A percentile compares a stretch with the other conserved stretches of the same genome.
Conservation (phyloP, 2,888 invertebrate genomes). For the Pristionchus entomophagus region DNA sequence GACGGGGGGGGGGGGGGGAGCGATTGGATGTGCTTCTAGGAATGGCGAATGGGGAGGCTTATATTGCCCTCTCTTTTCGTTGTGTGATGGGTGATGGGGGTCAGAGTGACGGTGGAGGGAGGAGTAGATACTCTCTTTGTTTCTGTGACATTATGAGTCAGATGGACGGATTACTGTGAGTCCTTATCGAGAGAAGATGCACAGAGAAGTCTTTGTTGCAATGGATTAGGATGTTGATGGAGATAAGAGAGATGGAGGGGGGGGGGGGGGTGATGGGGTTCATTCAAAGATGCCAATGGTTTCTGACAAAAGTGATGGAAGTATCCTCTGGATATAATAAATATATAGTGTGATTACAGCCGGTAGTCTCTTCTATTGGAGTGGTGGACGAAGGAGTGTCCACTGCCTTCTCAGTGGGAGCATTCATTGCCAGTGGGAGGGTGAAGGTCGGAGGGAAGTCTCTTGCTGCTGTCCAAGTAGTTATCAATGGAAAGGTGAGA, state of each 20-base stretch:
- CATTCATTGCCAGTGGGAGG: conserved; percentile 56
- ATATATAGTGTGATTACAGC: conserved; percentile 16
- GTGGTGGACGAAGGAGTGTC: conserved; percentile 9
- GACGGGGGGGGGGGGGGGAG: neutral
- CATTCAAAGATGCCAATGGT: neutral
- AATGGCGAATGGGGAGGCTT: conserved; percentile 4
- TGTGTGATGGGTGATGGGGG: neutral
- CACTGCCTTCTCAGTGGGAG: conserved; percentile 56
- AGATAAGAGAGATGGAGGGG: neutral
- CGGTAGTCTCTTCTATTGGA: neutral
- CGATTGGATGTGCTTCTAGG: neutral
- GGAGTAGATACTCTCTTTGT: neutral
- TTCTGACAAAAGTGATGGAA: neutral
- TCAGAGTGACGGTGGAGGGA: neutral
- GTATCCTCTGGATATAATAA: neutral
- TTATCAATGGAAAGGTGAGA: conserved; percentile 55
- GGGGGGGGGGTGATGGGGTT: neutral
- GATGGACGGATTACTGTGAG: conserved; percentile 24
- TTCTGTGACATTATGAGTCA: neutral
- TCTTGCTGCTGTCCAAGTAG: conserved; percentile 54
- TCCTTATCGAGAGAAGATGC: neutral
- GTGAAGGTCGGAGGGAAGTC: conserved; percentile 48
- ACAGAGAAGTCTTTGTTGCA: conserved; percentile 7
- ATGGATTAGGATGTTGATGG: neutral
- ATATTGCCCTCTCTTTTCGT: neutral